A percentile compares a stretch with the other conserved stretches of the same genome.
Conservation (phyloP, 2,113 vertebrate species). For the Sisor rabdophorus region DNA sequence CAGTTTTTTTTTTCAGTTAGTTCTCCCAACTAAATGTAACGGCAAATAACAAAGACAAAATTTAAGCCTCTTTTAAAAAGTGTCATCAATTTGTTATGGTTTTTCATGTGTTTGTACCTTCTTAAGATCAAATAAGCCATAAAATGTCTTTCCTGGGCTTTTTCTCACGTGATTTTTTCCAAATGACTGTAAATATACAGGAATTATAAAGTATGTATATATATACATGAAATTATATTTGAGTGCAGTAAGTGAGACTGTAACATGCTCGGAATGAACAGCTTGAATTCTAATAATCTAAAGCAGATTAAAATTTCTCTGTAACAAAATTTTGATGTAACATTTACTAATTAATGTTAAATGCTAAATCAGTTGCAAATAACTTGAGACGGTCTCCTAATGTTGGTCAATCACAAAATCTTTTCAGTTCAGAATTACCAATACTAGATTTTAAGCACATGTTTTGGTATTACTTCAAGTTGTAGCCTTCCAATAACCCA, state of each 20-base stretch:
- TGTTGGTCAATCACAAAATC: slow-evolving; percentile 35
- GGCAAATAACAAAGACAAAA: slow-evolving; percentile 21
- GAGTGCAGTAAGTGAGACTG: neutral
- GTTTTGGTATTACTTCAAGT: slow-evolving; percentile 55
- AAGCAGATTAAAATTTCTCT: neutral
- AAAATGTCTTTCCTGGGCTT: slow-evolving; percentile 53
- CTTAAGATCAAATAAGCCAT: slow-evolving; percentile 58
- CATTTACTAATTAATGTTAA: neutral
- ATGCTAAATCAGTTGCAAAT: neutral
- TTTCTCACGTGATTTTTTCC: neutral
- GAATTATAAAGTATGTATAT: neutral
- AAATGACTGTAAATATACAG: neutral
- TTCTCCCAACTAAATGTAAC: slow-evolving; percentile 11
- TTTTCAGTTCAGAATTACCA: slow-evolving; percentile 38
- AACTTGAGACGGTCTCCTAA: slow-evolving; percentile 10
- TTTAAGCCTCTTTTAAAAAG: neutral
- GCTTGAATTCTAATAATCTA: neutral
- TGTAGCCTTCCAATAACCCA: slow-evolving; percentile 61
- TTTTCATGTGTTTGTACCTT: slow-evolving; percentile 44
- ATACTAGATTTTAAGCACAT: slow-evolving; percentile 58
- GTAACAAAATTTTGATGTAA: neutral
- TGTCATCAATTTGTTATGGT: slow-evolving; percentile 27
- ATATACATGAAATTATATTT: neutral
- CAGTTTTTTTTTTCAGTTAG: slow-evolving; percentile 28
- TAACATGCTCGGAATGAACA: neutral